Evolutionary conservation across 2,797 vertebrate species (phyloP).

Genomic region (Neosalanx taihuensis): DNA sequence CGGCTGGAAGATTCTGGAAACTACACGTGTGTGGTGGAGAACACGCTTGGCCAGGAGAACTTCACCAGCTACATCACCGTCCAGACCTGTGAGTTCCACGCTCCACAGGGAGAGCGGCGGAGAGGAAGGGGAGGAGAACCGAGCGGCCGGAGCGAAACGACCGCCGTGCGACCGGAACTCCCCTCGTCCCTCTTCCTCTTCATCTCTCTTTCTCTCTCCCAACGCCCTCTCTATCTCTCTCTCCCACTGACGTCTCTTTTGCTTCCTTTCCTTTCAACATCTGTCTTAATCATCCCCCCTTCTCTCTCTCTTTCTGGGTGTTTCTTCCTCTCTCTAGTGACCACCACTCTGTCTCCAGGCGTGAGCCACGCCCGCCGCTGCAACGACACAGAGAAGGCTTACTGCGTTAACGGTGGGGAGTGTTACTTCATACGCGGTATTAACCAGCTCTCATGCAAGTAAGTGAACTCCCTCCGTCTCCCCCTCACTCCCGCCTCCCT

Average conservation of each 20-base stretch:
- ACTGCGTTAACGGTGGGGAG: conserved; percentile 94
- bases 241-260: background rate
- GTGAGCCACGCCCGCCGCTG: conserved; percentile 91
- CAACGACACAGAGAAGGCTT: conserved; percentile 93
- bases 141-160: too few species aligned
- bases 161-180: background rate
- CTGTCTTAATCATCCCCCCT: background rate
- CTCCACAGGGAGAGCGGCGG: background rate
- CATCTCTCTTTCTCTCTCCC: background rate
- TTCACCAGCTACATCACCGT: conserved; percentile 87
- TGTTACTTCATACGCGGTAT: conserved; percentile 99
- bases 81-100: conserved; percentile 85
- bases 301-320: background rate
- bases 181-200: background rate
- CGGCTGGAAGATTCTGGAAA: conserved; percentile 92
- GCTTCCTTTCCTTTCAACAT: conserved; percentile 13
- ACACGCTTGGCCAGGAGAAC: conserved; percentile 88
- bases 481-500: conserved; percentile 29
- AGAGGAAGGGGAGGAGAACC: background rate
- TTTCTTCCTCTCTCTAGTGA: conserved; percentile 49
- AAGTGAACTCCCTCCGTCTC: conserved; percentile 67
- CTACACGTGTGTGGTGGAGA: conserved; percentile 94
- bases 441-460: conserved; percentile 97
- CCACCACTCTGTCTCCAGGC: conserved; percentile 87
- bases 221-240: conserved; percentile 3